Conservation (phyloP, 2,797 vertebrate genomes). For the Sebastes paucispinis region DNA sequence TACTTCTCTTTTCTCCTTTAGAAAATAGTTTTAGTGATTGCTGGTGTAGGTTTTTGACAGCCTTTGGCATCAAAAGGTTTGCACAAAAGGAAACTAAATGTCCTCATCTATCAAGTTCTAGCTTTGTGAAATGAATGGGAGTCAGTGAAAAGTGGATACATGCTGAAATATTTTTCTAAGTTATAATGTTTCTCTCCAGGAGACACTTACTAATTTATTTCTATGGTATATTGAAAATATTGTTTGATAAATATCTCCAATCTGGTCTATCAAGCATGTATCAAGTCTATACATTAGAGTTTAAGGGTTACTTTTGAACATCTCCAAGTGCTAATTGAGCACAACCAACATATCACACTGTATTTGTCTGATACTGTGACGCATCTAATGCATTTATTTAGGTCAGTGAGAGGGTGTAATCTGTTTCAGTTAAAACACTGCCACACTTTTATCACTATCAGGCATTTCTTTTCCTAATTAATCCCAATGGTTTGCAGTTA, state of each 20-base stretch:
- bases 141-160: constrained; percentile 29
- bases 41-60: constrained; percentile 52
- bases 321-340: not conserved
- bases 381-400: not conserved
- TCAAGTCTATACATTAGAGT: not conserved
- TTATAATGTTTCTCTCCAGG: constrained; percentile 5
- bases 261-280: not conserved
- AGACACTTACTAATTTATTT: not conserved
- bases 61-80: constrained; percentile 52
- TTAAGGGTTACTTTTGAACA: not conserved
- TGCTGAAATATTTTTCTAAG: constrained; percentile 2
- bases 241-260: not conserved
- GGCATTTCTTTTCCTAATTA: constrained; percentile 1
- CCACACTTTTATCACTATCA: not conserved
- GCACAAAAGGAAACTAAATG: constrained; percentile 55
- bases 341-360: not conserved
- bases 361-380: not conserved
- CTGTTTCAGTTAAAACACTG: not conserved
- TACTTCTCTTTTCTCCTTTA: constrained; percentile 38
- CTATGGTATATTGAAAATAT: not conserved
- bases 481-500: not conserved
- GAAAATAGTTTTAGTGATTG: constrained; percentile 47
- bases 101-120: constrained; percentile 44
- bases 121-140: constrained; percentile 40
- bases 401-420: not conserved